These are phyloP conservation scores for Varanus salvator DNA, from an alignment of 2,113 vertebrate species.

Conservation along the genomic window DNA sequence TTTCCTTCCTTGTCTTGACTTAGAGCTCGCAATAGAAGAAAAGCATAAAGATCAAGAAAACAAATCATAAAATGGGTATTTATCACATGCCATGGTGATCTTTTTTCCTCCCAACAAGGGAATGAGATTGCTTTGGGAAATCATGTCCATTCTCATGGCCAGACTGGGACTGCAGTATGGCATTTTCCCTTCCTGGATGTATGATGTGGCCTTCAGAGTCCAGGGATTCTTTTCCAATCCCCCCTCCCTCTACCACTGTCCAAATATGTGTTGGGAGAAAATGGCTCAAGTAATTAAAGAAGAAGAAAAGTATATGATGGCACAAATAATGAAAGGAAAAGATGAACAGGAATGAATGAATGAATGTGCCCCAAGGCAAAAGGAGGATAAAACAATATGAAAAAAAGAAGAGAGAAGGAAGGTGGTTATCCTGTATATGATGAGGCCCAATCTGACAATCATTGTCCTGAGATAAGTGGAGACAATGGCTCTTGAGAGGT, in stretches of 20 bases:
- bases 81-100: neutral
- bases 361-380: neutral
- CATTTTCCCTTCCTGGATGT: neutral
- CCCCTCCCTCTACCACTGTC: neutral
- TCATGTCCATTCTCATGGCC: neutral
- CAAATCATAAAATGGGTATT: neutral
- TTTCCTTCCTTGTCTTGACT: neutral
- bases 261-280: neutral
- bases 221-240: neutral
- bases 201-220: neutral
- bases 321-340: neutral
- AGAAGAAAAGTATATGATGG: neutral
- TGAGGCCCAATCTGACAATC: too few relatives aligned
- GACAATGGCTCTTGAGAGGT: too few relatives aligned
- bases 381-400: neutral
- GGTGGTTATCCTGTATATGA: neutral
- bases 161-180: neutral
- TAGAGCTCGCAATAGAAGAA: neutral
- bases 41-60: neutral
- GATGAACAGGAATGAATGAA: neutral
- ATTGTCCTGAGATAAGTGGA: too few relatives aligned
- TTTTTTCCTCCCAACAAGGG: neutral
- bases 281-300: neutral
- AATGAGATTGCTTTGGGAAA: neutral
- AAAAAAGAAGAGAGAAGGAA: neutral